Evolutionary conservation across 2,888 invertebrate species (phyloP).

Genomic region (Neoaliturus tenellus): DNA sequence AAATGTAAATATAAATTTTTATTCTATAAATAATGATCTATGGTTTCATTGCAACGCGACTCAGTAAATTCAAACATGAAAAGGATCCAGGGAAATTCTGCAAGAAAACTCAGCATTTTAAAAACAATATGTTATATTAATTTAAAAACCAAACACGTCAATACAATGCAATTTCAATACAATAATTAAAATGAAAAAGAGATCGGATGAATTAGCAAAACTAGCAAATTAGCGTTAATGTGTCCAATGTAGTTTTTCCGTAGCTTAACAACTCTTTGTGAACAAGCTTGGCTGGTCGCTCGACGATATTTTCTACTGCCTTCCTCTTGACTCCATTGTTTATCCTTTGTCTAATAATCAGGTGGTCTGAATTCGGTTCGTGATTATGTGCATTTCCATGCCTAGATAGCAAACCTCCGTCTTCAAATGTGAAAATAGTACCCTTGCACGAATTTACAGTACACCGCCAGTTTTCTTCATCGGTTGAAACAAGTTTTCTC

Average conservation of each 20-base stretch:
- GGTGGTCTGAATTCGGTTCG: slow-evolving; percentile 23
- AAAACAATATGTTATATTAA: slow-evolving; percentile 29
- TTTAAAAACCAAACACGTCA: slow-evolving; percentile 13
- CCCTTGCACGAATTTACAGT: slow-evolving; percentile 23
- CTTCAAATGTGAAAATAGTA: slow-evolving; percentile 26
- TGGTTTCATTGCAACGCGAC: slow-evolving; percentile 10
- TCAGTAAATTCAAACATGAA: slow-evolving; percentile 26
- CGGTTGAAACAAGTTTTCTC: slow-evolving; percentile 19
- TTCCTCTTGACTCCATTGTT: slow-evolving; percentile 29
- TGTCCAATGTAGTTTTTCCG: slow-evolving; percentile 26
- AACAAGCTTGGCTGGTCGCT: slow-evolving; percentile 26
- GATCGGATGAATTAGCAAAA: slow-evolving; percentile 19
- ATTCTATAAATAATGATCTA: background rate
- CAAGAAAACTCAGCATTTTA: slow-evolving; percentile 26
- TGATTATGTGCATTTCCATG: slow-evolving; percentile 19
- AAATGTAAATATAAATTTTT: slow-evolving; percentile 17
- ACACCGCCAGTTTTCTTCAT: slow-evolving; percentile 20
- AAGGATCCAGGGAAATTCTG: slow-evolving; percentile 18
- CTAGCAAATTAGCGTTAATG: slow-evolving; percentile 4
- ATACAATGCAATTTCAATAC: slow-evolving; percentile 36
- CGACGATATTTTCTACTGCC: slow-evolving; percentile 19
- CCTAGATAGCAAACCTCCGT: slow-evolving; percentile 7
- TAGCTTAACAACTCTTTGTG: slow-evolving; percentile 26
- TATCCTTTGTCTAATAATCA: slow-evolving; percentile 15
- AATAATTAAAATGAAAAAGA: slow-evolving; percentile 36